Conservation (phyloP, 2,797 vertebrate genomes). For the Threskiornis aethiopicus region DNA sequence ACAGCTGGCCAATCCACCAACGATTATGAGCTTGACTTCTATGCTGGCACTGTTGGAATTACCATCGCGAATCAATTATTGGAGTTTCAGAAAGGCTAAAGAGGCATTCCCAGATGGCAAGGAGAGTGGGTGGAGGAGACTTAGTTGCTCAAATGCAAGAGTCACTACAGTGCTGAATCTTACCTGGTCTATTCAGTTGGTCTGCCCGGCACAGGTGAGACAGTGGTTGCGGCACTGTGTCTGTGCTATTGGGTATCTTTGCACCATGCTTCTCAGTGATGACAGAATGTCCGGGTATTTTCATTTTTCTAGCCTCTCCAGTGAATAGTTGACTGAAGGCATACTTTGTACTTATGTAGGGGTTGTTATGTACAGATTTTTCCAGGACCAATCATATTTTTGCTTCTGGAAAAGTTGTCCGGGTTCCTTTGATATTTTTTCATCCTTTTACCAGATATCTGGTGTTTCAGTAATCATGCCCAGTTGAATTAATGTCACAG, state of each 20-base stretch:
- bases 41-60: background rate
- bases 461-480: background rate
- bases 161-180: background rate
- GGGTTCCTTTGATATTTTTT: background rate
- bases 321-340: background rate
- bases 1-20: background rate
- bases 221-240: background rate
- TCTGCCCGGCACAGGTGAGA: background rate
- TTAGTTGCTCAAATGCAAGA: background rate
- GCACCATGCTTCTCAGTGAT: background rate
- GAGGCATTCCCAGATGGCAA: background rate
- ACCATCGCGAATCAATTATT: background rate
- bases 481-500: background rate
- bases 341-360: background rate
- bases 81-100: background rate
- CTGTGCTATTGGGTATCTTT: background rate
- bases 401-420: background rate
- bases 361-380: background rate
- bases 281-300: background rate
- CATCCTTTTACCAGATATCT: background rate
- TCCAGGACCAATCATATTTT: background rate
- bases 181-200: background rate
- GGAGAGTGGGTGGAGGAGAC: background rate
- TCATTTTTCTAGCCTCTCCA: background rate
- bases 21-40: background rate